Base-by-base conservation (phyloP, 2,888 invertebrate species). In the Microplitis deprimator region DNA sequence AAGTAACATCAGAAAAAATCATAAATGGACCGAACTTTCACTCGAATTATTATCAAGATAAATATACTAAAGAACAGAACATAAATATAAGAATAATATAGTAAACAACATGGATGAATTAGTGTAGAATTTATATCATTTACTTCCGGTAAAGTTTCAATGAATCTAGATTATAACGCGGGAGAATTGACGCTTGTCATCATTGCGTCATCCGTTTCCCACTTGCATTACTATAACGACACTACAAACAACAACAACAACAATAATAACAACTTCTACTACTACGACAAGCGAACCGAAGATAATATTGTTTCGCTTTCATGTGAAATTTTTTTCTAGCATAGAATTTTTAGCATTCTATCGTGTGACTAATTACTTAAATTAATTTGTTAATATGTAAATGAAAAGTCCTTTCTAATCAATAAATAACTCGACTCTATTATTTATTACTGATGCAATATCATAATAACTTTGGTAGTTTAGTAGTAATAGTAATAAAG, bases 71-170 rank as follows among this genome's bases (percentile, higher is more conserved):
- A 13, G 67, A 67, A 8, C 13, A n/a, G 64, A 38, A 67, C 64
- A 64, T n/a, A 64, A 64, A 72, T 62, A 38, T 7, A 29, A 72
- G n/a, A 72, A 61, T 40, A 59, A 62, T 39, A n/a, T 62, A 40
- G 39, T 20, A 50, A 67, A 38, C 61, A 70, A 20, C 20, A 29
- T 70, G 16, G 50, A 40, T 76, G 41, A 38, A 41, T 59, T 64
- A 78, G 73, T 71, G 61, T 77, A 79, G 67, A 76, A 70, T 75
- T 70, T 65, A 40, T 72, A 79, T 68, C 87, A 88, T 87, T 85
- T 84, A 82, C 85, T 87, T 88, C 88, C 88, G 86, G 84, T 82
- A 82, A 81, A 77, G 72, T 80, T 84, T 83, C 84, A 85, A 84
- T 85, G 85, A 84, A 86, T 85, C 86, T 83, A 85, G 84, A 83